Base-by-base conservation (phyloP, 2,113 vertebrate genomes). In the Alligator sinensis region DNA sequence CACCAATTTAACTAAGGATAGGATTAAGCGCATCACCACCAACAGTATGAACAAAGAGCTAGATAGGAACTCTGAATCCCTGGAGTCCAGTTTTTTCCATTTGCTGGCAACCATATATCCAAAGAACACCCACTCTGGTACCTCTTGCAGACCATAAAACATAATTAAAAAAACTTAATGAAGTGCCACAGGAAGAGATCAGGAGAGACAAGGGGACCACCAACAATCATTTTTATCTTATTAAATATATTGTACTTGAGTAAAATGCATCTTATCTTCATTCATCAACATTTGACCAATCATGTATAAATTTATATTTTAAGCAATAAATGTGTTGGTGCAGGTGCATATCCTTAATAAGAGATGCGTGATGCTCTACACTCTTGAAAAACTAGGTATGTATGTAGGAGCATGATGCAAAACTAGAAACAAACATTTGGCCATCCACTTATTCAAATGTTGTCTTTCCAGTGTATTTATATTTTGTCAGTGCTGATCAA, bases 221-320 rank as follows among this genome's bases (percentile, higher is more conserved):
- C 47, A 47, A 47, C 47, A 47, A 47, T 47, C 47, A 47, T 47
- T 89, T n/a, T 78, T 92, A 6, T 84, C 86, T 94, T 86, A 91
- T 74, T 87, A 84, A 79, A 80, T 61, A 62, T 30, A 84, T 0
- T 28, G 63, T 4, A 0, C 11, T 4, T 70, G 72, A 75, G 59
- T 30, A 70, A 7, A 85, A 2, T 54, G 57, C 30, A 61, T 82
- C 63, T 90, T 77, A 64, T 2, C 15, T 47, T 91, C 14, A 78
- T 1, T 80, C 22, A 72, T 24, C 18, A 34, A 19, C 4, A 62
- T 74, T 24, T 74, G 24, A 47, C 58, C 75, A 68, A 74, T 59
- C 59, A 38, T 6, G 8, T 18, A 62, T 28, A 57, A 59, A 18
- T 5, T 11, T 34, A 34, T 38, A n/a, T 4, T 9, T n/a, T n/a